phyloP scores from a whole-genome alignment of 2,113 vertebrate species.

The Thermophis baileyi region DNA sequence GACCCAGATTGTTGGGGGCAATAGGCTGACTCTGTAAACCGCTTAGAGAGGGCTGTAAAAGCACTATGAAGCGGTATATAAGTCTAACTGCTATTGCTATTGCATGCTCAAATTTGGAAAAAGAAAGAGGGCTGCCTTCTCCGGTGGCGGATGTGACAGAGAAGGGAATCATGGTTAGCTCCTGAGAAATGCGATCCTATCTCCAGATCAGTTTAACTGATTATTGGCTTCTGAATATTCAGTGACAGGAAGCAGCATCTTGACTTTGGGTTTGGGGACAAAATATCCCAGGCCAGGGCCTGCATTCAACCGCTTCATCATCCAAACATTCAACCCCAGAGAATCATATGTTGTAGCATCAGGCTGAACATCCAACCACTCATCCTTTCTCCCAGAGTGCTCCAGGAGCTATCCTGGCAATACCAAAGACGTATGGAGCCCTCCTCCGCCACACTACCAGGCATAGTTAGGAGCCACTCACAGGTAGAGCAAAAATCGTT shows the following conservation, averaged over 20 bases:
- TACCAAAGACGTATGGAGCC: too few species aligned
- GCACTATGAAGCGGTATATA: too few species aligned
- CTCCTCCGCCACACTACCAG: not conserved
- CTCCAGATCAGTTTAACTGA: not conserved
- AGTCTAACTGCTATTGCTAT: too few species aligned
- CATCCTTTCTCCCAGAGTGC: not conserved
- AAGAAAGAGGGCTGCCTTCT: not conserved
- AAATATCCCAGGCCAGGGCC: not conserved
- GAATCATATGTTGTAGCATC: not conserved
- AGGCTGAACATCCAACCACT: not conserved
- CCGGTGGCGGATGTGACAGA: not conserved
- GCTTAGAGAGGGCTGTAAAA: too few species aligned
- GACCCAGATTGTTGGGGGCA: too few species aligned
- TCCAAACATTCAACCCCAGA: not conserved
- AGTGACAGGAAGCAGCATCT: not conserved
- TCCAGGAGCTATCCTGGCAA: not conserved
- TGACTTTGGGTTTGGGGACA: not conserved
- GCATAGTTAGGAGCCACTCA: not conserved
- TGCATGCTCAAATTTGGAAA: not conserved
- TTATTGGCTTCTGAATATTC: not conserved
- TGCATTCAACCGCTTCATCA: not conserved
- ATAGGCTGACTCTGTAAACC: too few species aligned
- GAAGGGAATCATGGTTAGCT: not conserved
- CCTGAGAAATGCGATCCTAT: not conserved
- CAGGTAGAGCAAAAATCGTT: slow-evolving; percentile 22